Conservation (phyloP, 2,888 invertebrate species). For the Caenorhabditis parvicauda region DNA sequence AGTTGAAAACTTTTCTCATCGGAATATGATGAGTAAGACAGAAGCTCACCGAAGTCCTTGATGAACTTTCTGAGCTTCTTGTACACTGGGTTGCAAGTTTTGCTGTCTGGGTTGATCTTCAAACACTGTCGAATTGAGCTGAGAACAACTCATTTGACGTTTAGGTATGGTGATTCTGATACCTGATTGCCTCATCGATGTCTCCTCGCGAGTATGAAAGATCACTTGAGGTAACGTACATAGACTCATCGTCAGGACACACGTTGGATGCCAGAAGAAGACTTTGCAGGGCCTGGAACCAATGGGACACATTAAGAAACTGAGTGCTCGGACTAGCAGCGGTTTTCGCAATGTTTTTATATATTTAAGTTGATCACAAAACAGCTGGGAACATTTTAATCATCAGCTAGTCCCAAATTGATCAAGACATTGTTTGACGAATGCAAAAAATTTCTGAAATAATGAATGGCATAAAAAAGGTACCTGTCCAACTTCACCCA, state of each 20-base stretch:
- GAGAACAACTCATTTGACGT: conserved; percentile 28
- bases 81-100: conserved; percentile 91
- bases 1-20: background rate
- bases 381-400: no score
- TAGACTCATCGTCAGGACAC: conserved; percentile 7
- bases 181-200: conserved; percentile 8
- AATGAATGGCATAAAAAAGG: no score
- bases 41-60: conserved; percentile 23
- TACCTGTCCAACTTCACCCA: no score
- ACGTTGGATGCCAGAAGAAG: no score
- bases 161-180: background rate
- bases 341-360: no score
- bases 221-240: conserved; percentile 9
- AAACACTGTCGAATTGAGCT: conserved; percentile 91
- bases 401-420: no score
- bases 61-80: conserved; percentile 90
- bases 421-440: no score
- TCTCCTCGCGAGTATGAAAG: conserved; percentile 11
- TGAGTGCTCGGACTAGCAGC: no score
- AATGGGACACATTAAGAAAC: no score
- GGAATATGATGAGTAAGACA: background rate
- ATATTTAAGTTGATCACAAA: no score
- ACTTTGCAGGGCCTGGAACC: no score
- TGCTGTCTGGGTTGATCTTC: conserved; percentile 95
- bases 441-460: no score